phyloP scores from a whole-genome alignment of 2,113 vertebrate genomes.

The Panthera tigris region DNA sequence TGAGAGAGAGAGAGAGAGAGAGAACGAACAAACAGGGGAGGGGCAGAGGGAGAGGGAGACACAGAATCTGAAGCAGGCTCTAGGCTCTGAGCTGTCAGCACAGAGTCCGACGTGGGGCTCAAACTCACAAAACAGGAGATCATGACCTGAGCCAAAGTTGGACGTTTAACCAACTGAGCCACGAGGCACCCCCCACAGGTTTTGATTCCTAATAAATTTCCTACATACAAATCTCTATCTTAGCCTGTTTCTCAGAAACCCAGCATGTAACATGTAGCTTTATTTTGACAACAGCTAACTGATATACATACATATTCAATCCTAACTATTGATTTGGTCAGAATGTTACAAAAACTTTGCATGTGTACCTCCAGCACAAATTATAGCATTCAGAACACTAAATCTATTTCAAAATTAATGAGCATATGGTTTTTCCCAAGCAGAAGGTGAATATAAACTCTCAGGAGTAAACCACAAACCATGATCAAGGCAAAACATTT shows the following conservation, averaged over 20 bases:
- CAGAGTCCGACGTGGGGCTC: too few species aligned
- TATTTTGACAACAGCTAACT: not conserved
- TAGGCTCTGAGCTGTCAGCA: too few species aligned
- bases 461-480: not conserved
- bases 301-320: not conserved
- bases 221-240: not conserved
- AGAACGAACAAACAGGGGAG: too few species aligned
- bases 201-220: not conserved
- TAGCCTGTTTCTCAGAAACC: not conserved
- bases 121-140: too few species aligned
- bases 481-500: not conserved
- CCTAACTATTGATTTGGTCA: not conserved
- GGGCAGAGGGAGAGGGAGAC: too few species aligned
- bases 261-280: not conserved
- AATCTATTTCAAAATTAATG: slow-evolving; percentile 38
- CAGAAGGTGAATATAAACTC: slow-evolving; percentile 10
- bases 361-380: slow-evolving; percentile 8
- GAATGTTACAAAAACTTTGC: slow-evolving; percentile 22
- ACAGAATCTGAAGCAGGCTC: too few species aligned
- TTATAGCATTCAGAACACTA: not conserved
- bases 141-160: too few species aligned
- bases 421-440: not conserved
- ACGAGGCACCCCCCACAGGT: not conserved
- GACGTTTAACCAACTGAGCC: too few species aligned
- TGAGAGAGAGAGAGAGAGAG: too few species aligned